A percentile compares a stretch with the other conserved stretches of the same genome.
These are phyloP conservation scores for Zygaena filipendulae DNA, from an alignment of 2,888 invertebrate species.

Conservation along the genomic window DNA sequence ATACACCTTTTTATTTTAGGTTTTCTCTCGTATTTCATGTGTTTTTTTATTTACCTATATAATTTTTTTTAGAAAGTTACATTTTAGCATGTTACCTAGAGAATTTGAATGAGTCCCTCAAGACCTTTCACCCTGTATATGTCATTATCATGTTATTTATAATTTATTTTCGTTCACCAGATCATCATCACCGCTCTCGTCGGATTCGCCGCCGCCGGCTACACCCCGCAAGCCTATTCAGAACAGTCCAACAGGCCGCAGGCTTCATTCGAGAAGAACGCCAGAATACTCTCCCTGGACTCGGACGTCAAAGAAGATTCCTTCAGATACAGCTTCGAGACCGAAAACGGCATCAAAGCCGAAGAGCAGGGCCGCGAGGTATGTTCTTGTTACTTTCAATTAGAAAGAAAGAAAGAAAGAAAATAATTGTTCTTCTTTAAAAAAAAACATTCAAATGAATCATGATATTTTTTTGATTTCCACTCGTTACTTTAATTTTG, in stretches of 20 bases:
- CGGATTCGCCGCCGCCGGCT: constrained; percentile 38
- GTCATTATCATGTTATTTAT: too few species aligned
- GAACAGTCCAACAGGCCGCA: constrained; percentile 54
- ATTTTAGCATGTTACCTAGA: too few species aligned
- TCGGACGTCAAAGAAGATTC: constrained; percentile 55
- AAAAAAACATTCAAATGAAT: constrained; percentile 2
- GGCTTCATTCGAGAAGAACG: constrained; percentile 42
- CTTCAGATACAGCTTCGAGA: constrained; percentile 57
- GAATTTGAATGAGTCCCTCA: too few species aligned
- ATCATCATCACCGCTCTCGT: constrained; percentile 48
- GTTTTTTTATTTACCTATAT: too few species aligned
- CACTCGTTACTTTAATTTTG: not conserved
- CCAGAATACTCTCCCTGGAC: constrained; percentile 46
- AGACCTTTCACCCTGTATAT: too few species aligned
- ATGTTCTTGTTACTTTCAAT: too few species aligned
- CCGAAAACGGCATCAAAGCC: constrained; percentile 59
- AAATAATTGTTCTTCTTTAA: constrained; percentile 10
- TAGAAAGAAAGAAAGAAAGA: constrained; percentile 12
- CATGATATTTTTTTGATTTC: not conserved
- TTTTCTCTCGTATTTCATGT: too few species aligned
- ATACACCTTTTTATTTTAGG: too few species aligned
- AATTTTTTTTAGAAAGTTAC: too few species aligned
- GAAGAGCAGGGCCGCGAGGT: constrained; percentile 60
- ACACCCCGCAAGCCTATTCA: constrained; percentile 31
- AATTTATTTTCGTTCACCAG: too few species aligned